These are phyloP conservation scores for Bubo blakistoni DNA, from an alignment of 2,113 vertebrate species.

Conservation along the genomic window DNA sequence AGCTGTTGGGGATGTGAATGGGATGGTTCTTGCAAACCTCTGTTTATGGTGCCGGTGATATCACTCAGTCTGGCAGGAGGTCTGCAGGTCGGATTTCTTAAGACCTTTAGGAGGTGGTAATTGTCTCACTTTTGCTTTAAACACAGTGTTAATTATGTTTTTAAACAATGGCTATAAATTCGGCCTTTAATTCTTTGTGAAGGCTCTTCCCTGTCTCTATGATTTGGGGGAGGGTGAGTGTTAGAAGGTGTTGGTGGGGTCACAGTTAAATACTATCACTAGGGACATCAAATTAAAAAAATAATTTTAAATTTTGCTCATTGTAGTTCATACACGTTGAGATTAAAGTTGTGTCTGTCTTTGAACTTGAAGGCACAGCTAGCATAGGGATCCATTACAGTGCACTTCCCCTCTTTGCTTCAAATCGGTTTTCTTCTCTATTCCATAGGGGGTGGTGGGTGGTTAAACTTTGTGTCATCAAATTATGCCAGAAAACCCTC, in stretches of 20 bases:
- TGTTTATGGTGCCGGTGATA: slow-evolving; percentile 2
- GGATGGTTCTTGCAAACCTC: neutral
- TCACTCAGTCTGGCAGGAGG: slow-evolving; percentile 15
- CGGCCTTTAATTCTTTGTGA: neutral
- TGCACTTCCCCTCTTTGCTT: neutral
- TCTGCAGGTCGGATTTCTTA: neutral
- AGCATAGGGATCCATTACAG: neutral
- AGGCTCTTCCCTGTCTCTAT: neutral
- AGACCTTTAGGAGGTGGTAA: slow-evolving; percentile 42
- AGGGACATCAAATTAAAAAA: neutral
- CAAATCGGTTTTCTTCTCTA: neutral
- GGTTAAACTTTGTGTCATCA: neutral
- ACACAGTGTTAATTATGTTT: slow-evolving; percentile 12
- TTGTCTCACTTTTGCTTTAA: slow-evolving; percentile 49
- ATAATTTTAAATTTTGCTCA: neutral
- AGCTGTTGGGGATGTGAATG: neutral
- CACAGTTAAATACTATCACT: neutral
- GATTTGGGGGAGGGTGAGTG: neutral
- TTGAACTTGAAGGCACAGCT: neutral
- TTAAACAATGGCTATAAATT: slow-evolving; percentile 21
- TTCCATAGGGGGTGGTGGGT: neutral
- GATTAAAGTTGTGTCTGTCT: neutral
- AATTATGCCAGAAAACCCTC: neutral
- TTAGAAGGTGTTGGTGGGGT: neutral
- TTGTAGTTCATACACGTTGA: neutral